Percentiles rank a stretch among this genome's conserved stretches.
phyloP scores from a whole-genome alignment of 2,888 invertebrate species.

The Carterocephalus palaemon region DNA sequence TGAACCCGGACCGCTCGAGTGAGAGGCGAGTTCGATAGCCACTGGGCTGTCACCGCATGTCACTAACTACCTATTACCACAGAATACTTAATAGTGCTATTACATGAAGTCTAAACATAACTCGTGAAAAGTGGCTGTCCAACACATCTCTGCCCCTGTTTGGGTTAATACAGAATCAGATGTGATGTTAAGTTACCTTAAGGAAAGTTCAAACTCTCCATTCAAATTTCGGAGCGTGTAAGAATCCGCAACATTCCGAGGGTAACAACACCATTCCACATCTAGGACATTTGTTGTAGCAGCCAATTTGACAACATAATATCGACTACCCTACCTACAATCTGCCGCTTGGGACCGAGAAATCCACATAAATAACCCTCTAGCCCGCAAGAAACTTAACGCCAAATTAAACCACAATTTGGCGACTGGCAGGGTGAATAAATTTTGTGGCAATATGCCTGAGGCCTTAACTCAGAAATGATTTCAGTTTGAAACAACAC shows the following conservation, averaged over 20 bases:
- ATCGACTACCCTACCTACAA: slow-evolving; percentile 30
- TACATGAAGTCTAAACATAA: too few species aligned
- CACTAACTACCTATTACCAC: too few species aligned
- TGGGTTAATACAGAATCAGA: too few species aligned
- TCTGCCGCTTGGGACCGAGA: slow-evolving; percentile 36
- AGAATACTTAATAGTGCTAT: too few species aligned
- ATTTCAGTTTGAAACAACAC: slow-evolving; percentile 37
- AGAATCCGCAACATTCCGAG: slow-evolving; percentile 4
- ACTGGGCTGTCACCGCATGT: too few species aligned
- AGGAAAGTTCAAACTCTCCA: too few species aligned
- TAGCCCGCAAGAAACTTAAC: slow-evolving; percentile 53
- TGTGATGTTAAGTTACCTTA: too few species aligned
- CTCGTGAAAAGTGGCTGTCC: too few species aligned
- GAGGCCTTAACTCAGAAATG: slow-evolving; percentile 42
- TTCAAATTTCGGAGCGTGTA: too few species aligned
- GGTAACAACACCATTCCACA: slow-evolving; percentile 1
- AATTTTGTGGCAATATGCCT: slow-evolving; percentile 57
- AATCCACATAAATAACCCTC: slow-evolving; percentile 46
- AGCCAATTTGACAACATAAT: slow-evolving; percentile 30
- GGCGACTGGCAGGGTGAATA: slow-evolving; percentile 59
- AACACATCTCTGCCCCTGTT: too few species aligned
- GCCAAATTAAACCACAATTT: slow-evolving; percentile 67
- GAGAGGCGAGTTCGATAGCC: too few species aligned
- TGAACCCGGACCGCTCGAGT: too few species aligned
- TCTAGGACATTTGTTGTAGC: slow-evolving; percentile 22